Base-by-base conservation (phyloP, 2,888 invertebrate species). In the Amblyteles armatorius region DNA sequence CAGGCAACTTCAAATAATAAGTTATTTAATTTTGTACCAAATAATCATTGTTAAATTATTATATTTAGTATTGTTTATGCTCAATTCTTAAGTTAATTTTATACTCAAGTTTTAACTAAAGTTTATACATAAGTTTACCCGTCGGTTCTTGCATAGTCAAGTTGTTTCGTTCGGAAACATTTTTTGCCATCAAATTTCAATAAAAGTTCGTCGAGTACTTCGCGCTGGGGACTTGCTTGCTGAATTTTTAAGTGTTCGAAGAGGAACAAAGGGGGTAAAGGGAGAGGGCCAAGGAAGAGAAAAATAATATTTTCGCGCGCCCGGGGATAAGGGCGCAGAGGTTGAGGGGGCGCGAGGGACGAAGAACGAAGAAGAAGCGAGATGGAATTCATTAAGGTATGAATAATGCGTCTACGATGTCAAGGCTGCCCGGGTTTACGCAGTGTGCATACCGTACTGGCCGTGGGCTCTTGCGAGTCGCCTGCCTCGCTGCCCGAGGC, bases 321-420 rank as follows among this genome's bases (percentile, higher is more conserved):
- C 11, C 36, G 48, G 63, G 16, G 13, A 50, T 65, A 67, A 76
- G 67, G 65, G 52, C 52, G 50, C 22, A 50, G 52, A 50, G 40
- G 48, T 19, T 29, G 67, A 50, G 77, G 60, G 67, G n/a, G 67
- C 22, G 48, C 26, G 26, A 67, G 29, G 55, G 67, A 48, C 33
- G 67, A 67, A 73, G 63, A 68, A 65, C 81, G 69, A 76, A 48
- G 77, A 77, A 78, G 73, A 63, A 84, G 88, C 88, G 88, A 90
- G 90, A 91, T 91, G 90, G 92, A 93, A 93, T 93, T 93, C 92
- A 92, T 93, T 92, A 93, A 92, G 92, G 91, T 93, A 93, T 93
- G 93, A 93, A 92, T 93, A 93, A 93, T 91, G 92, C 92, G 93
- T 93, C 92, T 92, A 92, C 92, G 92, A 93, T 92, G 93, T 92